Conservation (phyloP, 2,888 invertebrate species). For the Sesia apiformis region DNA sequence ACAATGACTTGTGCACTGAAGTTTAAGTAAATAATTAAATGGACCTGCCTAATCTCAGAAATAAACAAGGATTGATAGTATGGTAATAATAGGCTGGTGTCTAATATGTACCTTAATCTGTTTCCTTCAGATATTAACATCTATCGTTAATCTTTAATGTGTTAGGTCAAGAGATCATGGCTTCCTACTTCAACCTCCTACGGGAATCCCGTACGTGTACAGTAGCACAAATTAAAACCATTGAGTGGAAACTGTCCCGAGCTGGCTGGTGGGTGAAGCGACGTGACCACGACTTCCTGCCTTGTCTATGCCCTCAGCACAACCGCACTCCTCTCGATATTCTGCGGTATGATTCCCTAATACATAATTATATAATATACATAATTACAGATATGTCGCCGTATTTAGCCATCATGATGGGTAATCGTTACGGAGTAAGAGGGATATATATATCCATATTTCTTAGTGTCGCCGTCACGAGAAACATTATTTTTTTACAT, state of each 20-base stretch:
- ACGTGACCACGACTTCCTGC: constrained; percentile 34
- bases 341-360: constrained; percentile 24
- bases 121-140: too few species aligned
- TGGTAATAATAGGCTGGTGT: too few species aligned
- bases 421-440: too few species aligned
- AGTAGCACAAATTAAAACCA: constrained; percentile 46
- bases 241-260: constrained; percentile 64
- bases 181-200: constrained; percentile 52
- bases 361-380: background rate
- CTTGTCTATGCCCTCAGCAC: constrained; percentile 48
- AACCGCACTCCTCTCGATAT: constrained; percentile 52
- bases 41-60: too few species aligned
- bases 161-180: constrained; percentile 67
- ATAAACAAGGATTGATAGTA: too few species aligned
- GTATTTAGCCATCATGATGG: too few species aligned
- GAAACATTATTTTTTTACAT: background rate
- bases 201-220: constrained; percentile 38
- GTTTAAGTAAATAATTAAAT: too few species aligned
- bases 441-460: too few species aligned
- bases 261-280: constrained; percentile 56
- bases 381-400: too few species aligned
- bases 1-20: too few species aligned
- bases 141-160: background rate
- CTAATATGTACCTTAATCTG: too few species aligned
- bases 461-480: too few species aligned